These are phyloP conservation scores for Nipponia nippon DNA, from an alignment of 2,113 vertebrate genomes.

Conservation along the genomic window DNA sequence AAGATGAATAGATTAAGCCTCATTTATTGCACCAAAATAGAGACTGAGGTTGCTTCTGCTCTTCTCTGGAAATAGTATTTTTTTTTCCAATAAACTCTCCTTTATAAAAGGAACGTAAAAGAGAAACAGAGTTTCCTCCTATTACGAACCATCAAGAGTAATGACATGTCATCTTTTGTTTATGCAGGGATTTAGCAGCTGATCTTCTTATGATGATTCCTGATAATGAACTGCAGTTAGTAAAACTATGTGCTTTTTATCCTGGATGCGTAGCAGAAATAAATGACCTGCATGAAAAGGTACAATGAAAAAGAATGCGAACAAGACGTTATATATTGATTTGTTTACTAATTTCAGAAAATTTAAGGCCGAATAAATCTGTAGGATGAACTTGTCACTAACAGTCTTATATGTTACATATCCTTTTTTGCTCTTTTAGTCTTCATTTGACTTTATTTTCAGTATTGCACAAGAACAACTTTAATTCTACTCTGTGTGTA, in stretches of 20 bases:
- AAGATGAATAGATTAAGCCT: not conserved
- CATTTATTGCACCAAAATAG: not conserved
- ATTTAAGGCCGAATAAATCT: not conserved
- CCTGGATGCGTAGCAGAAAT: conserved; percentile 84
- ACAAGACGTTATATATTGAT: not conserved
- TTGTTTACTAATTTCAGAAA: not conserved
- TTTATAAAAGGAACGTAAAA: not conserved
- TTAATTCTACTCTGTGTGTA: not conserved
- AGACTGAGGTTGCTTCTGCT: not conserved
- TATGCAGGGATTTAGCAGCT: conserved; percentile 84
- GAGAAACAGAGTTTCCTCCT: not conserved
- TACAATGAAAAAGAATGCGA: conserved; percentile 42
- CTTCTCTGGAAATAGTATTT: not conserved
- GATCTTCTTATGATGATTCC: conserved; percentile 91
- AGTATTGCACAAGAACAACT: not conserved
- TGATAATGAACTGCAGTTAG: conserved; percentile 82
- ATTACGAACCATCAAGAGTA: not conserved
- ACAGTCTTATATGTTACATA: not conserved
- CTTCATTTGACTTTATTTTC: not conserved
- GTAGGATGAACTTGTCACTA: not conserved
- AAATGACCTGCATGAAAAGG: conserved; percentile 86
- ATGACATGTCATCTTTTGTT: conserved; percentile 1
- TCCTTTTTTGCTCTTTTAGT: not conserved
- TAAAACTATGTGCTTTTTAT: conserved; percentile 92
- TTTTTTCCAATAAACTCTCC: not conserved